Evolutionary conservation across 2,797 vertebrate genomes (phyloP), one percentile per base, ranked within the genome.

Genomic region (Sebastes trivittatus): DNA sequence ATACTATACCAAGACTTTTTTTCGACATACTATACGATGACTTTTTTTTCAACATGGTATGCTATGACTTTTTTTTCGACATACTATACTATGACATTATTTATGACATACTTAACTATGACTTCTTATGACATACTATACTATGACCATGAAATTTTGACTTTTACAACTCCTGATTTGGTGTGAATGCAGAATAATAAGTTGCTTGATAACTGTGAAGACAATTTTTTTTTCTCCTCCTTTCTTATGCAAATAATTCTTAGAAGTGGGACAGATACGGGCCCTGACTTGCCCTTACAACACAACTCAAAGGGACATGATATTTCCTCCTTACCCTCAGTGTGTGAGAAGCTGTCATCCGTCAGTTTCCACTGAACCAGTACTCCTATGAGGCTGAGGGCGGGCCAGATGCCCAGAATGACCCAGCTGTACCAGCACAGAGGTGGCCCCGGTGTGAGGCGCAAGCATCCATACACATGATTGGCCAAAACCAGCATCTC

Each of bases 341-440:
- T 92, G 83, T 97, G 97, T 16, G 94, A 96, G 92, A 94, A 95
- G 77, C 96, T 96, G 75, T 96, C 93, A 8, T 96, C 96, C 0
- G 96, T 97, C 86, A 98, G 88, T 87, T 96, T 97, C 97, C 97
- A 98, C 87, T 98, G 97, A 46, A 97, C 93, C 88, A 98, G 91
- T 22, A 93, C 87, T 68, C 96, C 97, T 76, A 98, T 90, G 29
- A 96, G 52, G 86, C 96, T 96, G 73, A 98, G 96, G 14, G 89
- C 77, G 5, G 96, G 97, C 97, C 97, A 98, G 84, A 96, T 93
- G 2, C 95, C 96, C 90, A 98, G 92, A 82, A 98, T 95, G 77
- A 96, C 97, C 97, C 97, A 98, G 92, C 96, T 97, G 90, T 96
- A 97, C 97, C 97, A 98, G 95, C 97, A 98, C 74, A 97, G 95